These are phyloP conservation scores for Kryphioiulus occultus DNA, from an alignment of 2,888 invertebrate genomes.

Conservation along the genomic window DNA sequence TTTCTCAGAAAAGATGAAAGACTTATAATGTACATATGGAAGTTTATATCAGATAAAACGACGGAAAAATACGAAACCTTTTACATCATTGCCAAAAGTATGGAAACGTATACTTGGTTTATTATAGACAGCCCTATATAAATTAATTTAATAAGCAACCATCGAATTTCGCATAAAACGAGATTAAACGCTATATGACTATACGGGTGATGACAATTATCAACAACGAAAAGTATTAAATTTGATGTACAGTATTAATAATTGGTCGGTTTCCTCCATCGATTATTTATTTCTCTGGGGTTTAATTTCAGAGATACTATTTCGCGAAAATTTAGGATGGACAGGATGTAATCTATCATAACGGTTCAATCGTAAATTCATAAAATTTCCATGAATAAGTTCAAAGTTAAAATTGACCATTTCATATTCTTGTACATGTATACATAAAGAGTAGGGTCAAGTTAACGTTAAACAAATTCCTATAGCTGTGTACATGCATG, in stretches of 20 bases:
- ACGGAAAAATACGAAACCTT: not conserved
- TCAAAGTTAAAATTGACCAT: too few species aligned
- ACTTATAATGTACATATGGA: too few species aligned
- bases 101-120: not conserved
- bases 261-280: not conserved
- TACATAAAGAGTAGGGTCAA: too few species aligned
- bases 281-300: not conserved
- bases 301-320: too few species aligned
- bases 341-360: too few species aligned
- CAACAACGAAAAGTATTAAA: not conserved
- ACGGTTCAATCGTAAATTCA: too few species aligned
- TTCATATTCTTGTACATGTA: too few species aligned
- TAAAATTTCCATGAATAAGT: too few species aligned
- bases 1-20: not conserved
- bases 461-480: too few species aligned
- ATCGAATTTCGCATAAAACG: not conserved
- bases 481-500: too few species aligned
- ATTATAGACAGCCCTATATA: not conserved
- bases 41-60: not conserved
- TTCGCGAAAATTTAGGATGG: too few species aligned
- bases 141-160: slow-evolving; percentile 3
- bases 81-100: not conserved
- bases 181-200: not conserved
- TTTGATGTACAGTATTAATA: not conserved
- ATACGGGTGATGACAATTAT: not conserved